Evolutionary conservation across 2,888 invertebrate genomes (phyloP).

Genomic region (Gortyna flavago): DNA sequence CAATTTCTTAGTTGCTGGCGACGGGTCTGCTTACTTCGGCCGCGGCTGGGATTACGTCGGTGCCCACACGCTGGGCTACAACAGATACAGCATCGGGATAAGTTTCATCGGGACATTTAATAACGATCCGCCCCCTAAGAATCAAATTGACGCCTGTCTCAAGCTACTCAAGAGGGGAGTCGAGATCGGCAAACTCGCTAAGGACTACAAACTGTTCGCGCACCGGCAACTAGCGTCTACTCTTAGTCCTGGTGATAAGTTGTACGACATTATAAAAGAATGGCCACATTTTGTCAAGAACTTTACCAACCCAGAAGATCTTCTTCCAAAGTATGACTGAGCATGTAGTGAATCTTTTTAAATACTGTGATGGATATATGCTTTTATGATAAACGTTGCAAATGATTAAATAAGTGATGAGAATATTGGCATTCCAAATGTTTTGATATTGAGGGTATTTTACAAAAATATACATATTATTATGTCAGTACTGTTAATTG

Average conservation of each 20-base stretch:
- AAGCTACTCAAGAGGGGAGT: conserved; percentile 92
- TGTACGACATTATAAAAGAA: conserved; percentile 91
- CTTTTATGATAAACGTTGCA: conserved; percentile 1
- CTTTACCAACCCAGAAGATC: conserved; percentile 69
- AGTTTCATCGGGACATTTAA: conserved; percentile 94
- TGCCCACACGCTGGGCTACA: conserved; percentile 92
- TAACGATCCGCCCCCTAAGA: conserved; percentile 84
- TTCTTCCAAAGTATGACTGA: conserved; percentile 76
- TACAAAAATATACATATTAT: conserved; percentile 19
- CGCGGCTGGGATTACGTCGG: conserved; percentile 94
- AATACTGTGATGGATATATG: conserved; percentile 16
- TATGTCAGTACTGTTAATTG: background rate
- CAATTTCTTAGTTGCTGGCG: conserved; percentile 95
- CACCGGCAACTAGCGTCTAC: conserved; percentile 92
- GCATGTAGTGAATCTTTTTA: conserved; percentile 19
- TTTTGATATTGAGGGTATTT: background rate
- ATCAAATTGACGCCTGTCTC: conserved; percentile 90
- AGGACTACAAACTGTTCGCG: conserved; percentile 92
- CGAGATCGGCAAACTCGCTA: conserved; percentile 89
- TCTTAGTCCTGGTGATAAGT: conserved; percentile 92
- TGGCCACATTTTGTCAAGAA: conserved; percentile 92
- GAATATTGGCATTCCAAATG: conserved; percentile 11
- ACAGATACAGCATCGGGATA: conserved; percentile 92
- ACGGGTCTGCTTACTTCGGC: conserved; percentile 93
- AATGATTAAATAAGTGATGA: conserved; percentile 8